Evolutionary conservation across 2,888 invertebrate genomes (phyloP).

Genomic region (Litoditis marina): DNA sequence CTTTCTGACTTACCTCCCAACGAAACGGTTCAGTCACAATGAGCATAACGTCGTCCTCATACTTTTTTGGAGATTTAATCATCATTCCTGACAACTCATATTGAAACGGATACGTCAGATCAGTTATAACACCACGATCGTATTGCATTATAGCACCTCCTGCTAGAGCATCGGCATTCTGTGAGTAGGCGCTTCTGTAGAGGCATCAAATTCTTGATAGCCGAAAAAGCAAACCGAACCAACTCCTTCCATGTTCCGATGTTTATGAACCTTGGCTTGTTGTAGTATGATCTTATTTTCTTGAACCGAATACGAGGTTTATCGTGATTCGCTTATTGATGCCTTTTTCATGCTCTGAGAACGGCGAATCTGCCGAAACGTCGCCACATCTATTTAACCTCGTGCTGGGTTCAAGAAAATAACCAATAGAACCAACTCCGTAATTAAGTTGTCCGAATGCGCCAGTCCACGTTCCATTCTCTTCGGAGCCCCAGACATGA

Average conservation of each 20-base stretch:
- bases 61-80: conserved; percentile 46
- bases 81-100: conserved; percentile 50
- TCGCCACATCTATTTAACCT: too few species aligned
- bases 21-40: conserved; percentile 50
- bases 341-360: too few species aligned
- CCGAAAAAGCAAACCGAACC: too few species aligned
- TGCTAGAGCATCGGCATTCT: conserved; percentile 55
- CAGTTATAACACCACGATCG: conserved; percentile 41
- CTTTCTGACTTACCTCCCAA: conserved; percentile 12
- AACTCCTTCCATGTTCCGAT: too few species aligned
- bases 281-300: too few species aligned
- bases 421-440: conserved; percentile 24
- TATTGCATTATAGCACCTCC: conserved; percentile 58
- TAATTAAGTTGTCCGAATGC: conserved; percentile 44
- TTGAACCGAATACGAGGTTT: too few species aligned
- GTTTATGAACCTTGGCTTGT: too few species aligned
- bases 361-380: too few species aligned
- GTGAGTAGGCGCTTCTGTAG: too few species aligned
- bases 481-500: conserved; percentile 32
- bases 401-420: too few species aligned
- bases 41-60: conserved; percentile 44
- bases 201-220: too few species aligned
- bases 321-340: too few species aligned
- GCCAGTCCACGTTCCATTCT: conserved; percentile 53
- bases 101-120: conserved; percentile 61